Evolutionary conservation across 2,113 vertebrate species (phyloP).

Genomic region (Anhinga rufa): DNA sequence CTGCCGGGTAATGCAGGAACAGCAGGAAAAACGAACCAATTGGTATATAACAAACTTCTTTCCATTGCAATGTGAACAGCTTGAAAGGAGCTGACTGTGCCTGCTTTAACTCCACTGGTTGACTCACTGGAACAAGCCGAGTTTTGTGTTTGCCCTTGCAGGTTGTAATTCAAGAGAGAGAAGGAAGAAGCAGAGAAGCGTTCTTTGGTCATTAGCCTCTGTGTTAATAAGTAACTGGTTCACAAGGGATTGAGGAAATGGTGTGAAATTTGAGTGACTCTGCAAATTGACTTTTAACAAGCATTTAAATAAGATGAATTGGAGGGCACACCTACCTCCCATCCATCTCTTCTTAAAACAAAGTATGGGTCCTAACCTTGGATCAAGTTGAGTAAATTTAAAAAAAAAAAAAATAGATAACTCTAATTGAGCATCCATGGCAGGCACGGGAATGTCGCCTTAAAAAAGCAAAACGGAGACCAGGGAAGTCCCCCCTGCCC

Average conservation of each 20-base stretch:
- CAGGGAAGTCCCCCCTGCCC: not conserved
- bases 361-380: not conserved
- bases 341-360: not conserved
- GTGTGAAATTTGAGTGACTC: not conserved
- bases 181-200: not conserved
- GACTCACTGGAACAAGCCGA: not conserved
- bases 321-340: not conserved
- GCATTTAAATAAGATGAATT: not conserved
- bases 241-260: not conserved
- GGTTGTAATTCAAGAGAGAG: not conserved
- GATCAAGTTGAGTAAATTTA: not conserved
- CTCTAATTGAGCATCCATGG: not conserved
- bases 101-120: not conserved
- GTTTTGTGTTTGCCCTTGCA: not conserved
- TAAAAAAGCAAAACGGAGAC: not conserved
- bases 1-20: not conserved
- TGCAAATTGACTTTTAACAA: not conserved
- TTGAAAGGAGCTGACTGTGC: not conserved
- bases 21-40: not conserved
- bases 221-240: slow-evolving; percentile 57
- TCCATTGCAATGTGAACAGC: not conserved
- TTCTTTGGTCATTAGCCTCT: not conserved
- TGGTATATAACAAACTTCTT: not conserved
- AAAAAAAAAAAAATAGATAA: too few species aligned
- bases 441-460: not conserved